Evolutionary conservation across 2,797 vertebrate species (phyloP), one percentile per base, ranked within the genome.

Genomic region (Amblyraja radiata): DNA sequence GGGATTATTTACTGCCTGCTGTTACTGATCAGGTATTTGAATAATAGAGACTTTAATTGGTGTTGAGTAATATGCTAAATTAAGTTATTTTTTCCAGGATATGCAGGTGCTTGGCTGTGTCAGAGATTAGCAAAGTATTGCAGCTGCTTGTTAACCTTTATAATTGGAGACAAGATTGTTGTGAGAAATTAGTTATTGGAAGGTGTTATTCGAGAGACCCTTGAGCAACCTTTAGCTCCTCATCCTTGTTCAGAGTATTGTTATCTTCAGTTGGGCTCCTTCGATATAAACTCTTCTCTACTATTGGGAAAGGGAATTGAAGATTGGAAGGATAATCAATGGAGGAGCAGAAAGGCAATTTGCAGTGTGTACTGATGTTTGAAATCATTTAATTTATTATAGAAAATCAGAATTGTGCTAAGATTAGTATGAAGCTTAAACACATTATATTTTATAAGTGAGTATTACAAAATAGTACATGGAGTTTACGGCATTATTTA

Each of bases 271-370:
- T 23, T 74, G 36, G 46, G 68, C 74, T 76, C 23, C 71, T 92
- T 54, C 46, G 14, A 25, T 54, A 76, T 76, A 92, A 46, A 28
- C 54, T 76, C 23, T 36, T 68, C 61, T 68, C 68, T 76, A 25
- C 23, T 18, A 58, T 76, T 92, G 90, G 90, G 36, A 92, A 92
- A 71, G 36, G 76, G 71, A 76, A 92, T 92, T 71, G 23, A 73
- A 13, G 46, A 71, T 76, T 46, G 23, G 39, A 92, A 76, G 14
- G 18, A 54, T 25, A 76, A 68, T 91, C 68, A 39, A 73, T 83
- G 54, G 46, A 16, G 39, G 46, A 25, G 32, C 39, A 73, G 39
- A 90, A 71, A 8, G 7, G 65, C 36, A 68, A 46, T 25, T 73
- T 21, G 65, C 65, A 73, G 88, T 68, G 3, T 32, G 32, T 32